phyloP scores from a whole-genome alignment of 2,888 invertebrate genomes.

The Phalangium opilio region DNA sequence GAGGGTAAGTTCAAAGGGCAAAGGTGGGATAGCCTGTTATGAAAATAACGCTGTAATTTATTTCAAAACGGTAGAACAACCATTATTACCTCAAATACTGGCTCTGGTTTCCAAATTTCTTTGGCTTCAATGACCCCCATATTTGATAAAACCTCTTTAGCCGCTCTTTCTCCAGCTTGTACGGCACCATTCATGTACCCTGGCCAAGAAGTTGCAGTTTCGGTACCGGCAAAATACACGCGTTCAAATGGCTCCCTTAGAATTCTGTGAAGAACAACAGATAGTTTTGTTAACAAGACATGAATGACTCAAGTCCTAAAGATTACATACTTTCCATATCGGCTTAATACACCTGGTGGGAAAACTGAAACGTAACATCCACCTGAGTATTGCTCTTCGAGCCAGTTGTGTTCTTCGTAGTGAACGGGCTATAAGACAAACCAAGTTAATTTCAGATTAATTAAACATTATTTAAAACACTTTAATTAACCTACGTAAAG shows the following conservation, averaged over 20 bases:
- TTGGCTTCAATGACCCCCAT: no score
- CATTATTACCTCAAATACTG: no score
- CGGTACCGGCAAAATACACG: conserved; percentile 18
- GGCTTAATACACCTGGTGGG: conserved; percentile 27
- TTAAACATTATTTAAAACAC: no score
- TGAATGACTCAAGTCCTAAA: background rate
- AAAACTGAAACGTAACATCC: conserved; percentile 27
- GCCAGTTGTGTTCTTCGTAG: conserved; percentile 27
- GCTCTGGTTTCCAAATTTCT: no score
- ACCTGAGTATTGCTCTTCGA: conserved; percentile 27
- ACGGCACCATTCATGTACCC: conserved; percentile 19
- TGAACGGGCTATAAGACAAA: conserved; percentile 5
- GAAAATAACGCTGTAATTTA: no score
- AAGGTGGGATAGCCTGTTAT: no score
- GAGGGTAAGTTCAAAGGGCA: no score
- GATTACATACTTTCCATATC: conserved; percentile 23
- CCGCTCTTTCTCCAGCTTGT: conserved; percentile 16
- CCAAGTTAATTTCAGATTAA: no score
- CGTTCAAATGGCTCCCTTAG: conserved; percentile 24
- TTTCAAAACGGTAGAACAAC: no score
- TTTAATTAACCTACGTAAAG: background rate
- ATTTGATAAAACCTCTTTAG: conserved; percentile 8
- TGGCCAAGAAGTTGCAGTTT: conserved; percentile 11
- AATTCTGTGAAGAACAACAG: background rate
- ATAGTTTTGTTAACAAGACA: no score